Base-by-base conservation (phyloP, 2,797 vertebrate genomes). In the Mionectes olivaceus region DNA sequence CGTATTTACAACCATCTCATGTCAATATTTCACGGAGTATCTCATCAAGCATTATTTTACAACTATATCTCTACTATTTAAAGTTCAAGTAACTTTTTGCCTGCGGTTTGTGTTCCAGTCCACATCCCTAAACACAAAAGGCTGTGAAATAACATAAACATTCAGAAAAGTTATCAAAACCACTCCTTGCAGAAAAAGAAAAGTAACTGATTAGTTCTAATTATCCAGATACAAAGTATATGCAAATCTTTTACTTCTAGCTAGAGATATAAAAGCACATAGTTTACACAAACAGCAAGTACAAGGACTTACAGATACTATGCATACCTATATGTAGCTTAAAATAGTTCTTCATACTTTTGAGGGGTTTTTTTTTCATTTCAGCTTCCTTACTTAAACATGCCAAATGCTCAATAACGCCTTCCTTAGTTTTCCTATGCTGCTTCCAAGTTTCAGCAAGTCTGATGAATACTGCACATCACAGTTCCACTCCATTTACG, bases 391-490 rank as follows among this genome's bases (percentile, higher is more conserved):
- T 56, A 43, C 63, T 73, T 59, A 37, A 73, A 71, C 11, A 44
- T 0, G 2, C 32, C 52, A 75, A 90, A 49, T 0, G 2, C 60
- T 55, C 68, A 53, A 13, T 44, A 59, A 87, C 1, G 1, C 0
- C 0, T 35, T 92, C 71, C 78, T 80, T 14, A 59, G 39, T 49
- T 76, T 50, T 85, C 83, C 74, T 84, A 21, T 1, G 6, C 64
- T 33, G 39, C 60, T 79, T 71, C 71, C 50, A 88, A 93, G 56
- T 83, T 89, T 55, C 35, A 83, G 30, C 69, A 46, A 70, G 56
- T 23, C 75, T 61, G 49, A 37, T 11, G 63, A 89, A 33, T 1
- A 5, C 41, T 3, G 70, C 2, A 19, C 56, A 95, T 43, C 60
- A 9, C 61, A 1, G 8, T 4, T 59, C 55, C 5, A 4, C 52